A percentile compares a stretch with the other conserved stretches of the same genome.
These are phyloP conservation scores for Habroteleia sp. DNA, from an alignment of 2,888 invertebrate species.

Conservation along the genomic window DNA sequence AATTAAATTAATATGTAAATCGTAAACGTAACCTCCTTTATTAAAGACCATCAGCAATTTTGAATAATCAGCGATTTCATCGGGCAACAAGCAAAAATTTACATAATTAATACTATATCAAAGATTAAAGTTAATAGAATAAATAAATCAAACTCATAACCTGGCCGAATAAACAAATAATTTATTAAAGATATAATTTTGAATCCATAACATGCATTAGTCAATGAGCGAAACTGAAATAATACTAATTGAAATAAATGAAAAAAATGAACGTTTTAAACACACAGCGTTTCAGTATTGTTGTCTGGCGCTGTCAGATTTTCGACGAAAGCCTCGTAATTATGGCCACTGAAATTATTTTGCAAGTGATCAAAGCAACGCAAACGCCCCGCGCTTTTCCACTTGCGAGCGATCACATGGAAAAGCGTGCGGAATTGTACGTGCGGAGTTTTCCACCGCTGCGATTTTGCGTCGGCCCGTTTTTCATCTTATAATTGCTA, in stretches of 20 bases:
- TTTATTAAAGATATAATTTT: constrained; percentile 14
- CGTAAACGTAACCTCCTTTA: constrained; percentile 6
- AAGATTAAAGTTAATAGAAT: constrained; percentile 14
- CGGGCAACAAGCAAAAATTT: constrained; percentile 1
- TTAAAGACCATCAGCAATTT: constrained; percentile 16
- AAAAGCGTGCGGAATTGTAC: constrained; percentile 17
- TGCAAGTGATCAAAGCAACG: constrained; percentile 29
- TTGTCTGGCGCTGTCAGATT: constrained; percentile 22
- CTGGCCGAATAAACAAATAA: neutral
- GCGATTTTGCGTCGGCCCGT: constrained; percentile 9
- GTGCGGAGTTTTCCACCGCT: neutral
- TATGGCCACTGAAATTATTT: constrained; percentile 23
- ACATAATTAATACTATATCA: constrained; percentile 19
- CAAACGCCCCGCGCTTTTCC: constrained; percentile 21
- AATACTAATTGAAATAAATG: too few relatives aligned
- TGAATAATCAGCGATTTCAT: constrained; percentile 16
- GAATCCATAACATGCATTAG: too few relatives aligned
- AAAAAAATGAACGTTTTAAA: neutral
- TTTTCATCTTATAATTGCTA: constrained; percentile 44
- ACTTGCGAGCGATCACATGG: constrained; percentile 11
- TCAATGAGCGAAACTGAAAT: too few relatives aligned
- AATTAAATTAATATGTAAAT: constrained; percentile 42
- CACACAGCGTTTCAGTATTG: neutral
- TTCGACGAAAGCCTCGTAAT: constrained; percentile 25
- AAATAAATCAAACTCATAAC: constrained; percentile 21